These are phyloP conservation scores for Drosophila ohnishii DNA, from an alignment of 1,140 invertebrate species.

Conservation along the genomic window DNA sequence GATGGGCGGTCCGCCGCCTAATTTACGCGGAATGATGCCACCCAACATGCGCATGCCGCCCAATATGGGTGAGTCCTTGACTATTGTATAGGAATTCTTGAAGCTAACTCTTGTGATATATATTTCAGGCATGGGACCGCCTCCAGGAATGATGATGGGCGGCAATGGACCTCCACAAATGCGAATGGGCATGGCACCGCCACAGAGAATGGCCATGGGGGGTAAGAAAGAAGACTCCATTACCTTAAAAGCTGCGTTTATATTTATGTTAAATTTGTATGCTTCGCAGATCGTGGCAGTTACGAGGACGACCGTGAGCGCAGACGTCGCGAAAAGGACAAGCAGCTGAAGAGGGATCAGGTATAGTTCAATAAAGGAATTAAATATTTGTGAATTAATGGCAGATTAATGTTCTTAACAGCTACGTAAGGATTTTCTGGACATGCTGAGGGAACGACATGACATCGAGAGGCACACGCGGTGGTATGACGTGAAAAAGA, in stretches of 20 bases:
- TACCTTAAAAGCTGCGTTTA: constrained; percentile 9
- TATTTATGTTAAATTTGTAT: not conserved
- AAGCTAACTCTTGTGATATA: not conserved
- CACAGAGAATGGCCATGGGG: constrained; percentile 59
- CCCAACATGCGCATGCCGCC: constrained; percentile 78
- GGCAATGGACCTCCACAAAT: constrained; percentile 56
- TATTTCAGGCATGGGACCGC: constrained; percentile 69
- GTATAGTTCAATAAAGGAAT: constrained; percentile 6
- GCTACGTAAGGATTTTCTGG: constrained; percentile 96
- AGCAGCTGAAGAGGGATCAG: constrained; percentile 65
- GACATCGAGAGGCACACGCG: constrained; percentile 93
- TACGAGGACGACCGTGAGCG: constrained; percentile 83
- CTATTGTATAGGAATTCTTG: too few relatives aligned
- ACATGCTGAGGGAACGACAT: constrained; percentile 87
- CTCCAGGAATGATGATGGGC: constrained; percentile 73
- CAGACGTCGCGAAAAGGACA: constrained; percentile 63
- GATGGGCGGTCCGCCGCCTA: constrained; percentile 73
- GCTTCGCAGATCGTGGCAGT: constrained; percentile 35
- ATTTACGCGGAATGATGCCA: constrained; percentile 67
- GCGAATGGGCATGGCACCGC: constrained; percentile 62
- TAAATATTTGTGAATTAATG: not conserved
- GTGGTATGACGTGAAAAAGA: constrained; percentile 97
- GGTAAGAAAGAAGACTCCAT: constrained; percentile 7
- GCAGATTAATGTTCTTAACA: constrained; percentile 82
- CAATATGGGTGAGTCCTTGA: constrained; percentile 57